phyloP scores from a whole-genome alignment of 2,113 vertebrate genomes.

The Lasiurus borealis region DNA sequence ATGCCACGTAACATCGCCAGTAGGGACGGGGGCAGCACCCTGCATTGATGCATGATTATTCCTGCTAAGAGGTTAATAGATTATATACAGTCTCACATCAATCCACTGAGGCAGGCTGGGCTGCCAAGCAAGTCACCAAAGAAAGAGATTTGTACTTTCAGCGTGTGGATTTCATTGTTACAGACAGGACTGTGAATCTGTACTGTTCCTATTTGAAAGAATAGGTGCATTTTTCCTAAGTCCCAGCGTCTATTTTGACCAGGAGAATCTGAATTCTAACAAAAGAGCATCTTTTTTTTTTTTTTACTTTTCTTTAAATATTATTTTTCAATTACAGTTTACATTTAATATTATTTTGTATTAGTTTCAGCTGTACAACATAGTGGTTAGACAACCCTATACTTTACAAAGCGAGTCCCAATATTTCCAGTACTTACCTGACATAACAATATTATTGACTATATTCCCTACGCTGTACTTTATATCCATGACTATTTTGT shows the following conservation, averaged over 20 bases:
- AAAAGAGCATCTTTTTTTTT: background rate
- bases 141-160: background rate
- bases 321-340: background rate
- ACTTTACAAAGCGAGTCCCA: background rate
- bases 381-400: background rate
- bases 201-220: background rate
- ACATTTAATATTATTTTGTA: background rate
- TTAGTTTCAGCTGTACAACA: background rate
- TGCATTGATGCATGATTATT: background rate
- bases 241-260: background rate
- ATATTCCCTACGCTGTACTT: background rate
- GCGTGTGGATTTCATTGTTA: background rate
- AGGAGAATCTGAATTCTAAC: slow-evolving; percentile 20
- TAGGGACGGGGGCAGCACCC: background rate
- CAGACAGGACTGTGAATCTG: background rate
- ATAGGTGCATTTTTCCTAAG: background rate
- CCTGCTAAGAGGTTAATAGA: background rate
- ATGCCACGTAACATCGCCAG: background rate
- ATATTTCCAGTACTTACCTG: background rate
- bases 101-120: background rate
- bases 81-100: background rate
- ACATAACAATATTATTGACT: background rate
- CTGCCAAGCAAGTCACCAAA: slow-evolving; percentile 4
- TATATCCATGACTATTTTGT: background rate
- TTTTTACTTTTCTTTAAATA: background rate